phyloP scores from a whole-genome alignment of 2,797 vertebrate genomes.

The Hylomyscus alleni region DNA sequence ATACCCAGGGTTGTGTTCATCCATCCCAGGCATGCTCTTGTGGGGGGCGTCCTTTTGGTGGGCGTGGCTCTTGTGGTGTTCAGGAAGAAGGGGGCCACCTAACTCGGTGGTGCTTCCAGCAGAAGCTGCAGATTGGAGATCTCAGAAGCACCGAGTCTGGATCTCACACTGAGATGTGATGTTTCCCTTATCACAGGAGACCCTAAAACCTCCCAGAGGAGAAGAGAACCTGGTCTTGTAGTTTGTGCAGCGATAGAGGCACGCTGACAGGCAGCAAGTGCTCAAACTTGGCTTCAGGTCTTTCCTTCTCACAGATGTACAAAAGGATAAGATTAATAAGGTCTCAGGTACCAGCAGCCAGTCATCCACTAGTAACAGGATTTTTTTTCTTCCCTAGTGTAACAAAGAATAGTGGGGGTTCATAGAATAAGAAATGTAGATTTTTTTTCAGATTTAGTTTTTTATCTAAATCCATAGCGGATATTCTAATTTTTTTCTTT shows the following conservation, averaged over 20 bases:
- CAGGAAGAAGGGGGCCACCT: neutral
- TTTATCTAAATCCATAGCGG: neutral
- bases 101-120: neutral
- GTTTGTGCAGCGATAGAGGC: neutral
- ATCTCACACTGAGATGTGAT: neutral
- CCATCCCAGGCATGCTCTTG: neutral
- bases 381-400: neutral
- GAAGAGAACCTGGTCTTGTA: neutral
- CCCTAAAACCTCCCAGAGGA: neutral
- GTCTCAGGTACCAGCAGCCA: neutral
- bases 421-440: neutral
- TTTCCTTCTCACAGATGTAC: neutral
- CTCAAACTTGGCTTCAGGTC: neutral
- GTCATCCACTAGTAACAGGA: neutral
- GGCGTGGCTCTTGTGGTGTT: neutral
- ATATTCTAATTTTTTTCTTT: slow-evolving; percentile 27
- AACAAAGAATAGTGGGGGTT: neutral
- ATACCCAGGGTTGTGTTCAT: no score
- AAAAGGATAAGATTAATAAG: neutral
- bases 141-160: neutral
- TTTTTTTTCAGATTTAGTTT: neutral
- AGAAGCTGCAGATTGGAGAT: neutral
- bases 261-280: neutral
- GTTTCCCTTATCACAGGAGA: neutral
- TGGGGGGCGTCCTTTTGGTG: no score